phyloP scores from a whole-genome alignment of 2,888 invertebrate species.

The Tuberolachnus salignus region DNA sequence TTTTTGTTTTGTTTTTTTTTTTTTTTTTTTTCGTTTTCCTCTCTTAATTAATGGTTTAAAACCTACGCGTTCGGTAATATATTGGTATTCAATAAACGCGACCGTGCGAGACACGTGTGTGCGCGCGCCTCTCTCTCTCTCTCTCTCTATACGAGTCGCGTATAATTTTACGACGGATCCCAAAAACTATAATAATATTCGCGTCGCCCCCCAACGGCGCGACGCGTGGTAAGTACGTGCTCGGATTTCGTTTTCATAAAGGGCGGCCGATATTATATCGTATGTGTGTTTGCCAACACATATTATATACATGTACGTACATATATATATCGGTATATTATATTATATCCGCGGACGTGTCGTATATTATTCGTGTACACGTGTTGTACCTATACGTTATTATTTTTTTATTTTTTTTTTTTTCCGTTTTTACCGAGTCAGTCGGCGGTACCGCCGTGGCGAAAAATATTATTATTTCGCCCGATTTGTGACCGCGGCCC shows the following conservation, averaged over 20 bases:
- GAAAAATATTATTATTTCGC: too few species aligned
- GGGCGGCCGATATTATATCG: neutral
- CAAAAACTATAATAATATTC: neutral
- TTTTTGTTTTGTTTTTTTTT: too few species aligned
- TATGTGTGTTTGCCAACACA: slow-evolving; percentile 6
- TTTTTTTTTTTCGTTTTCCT: slow-evolving; percentile 16
- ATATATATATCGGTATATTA: neutral
- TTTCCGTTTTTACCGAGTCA: too few species aligned
- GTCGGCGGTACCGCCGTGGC: too few species aligned
- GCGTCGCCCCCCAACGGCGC: slow-evolving; percentile 20
- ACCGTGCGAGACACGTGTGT: slow-evolving; percentile 25
- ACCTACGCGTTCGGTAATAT: neutral
- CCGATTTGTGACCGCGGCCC: too few species aligned
- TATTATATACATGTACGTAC: neutral
- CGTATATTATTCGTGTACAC: neutral
- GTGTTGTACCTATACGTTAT: too few species aligned
- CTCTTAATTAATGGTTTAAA: neutral
- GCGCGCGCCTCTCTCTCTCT: neutral
- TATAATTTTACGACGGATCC: neutral
- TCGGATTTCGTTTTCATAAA: slow-evolving; percentile 32
- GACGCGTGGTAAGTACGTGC: slow-evolving; percentile 53
- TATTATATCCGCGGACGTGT: neutral
- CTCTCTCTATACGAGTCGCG: neutral
- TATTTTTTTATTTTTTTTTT: too few species aligned
- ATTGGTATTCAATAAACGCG: slow-evolving; percentile 44